Percentiles rank a stretch among this genome's conserved stretches.
These are phyloP conservation scores for Clarias fuscus DNA, from an alignment of 2,797 vertebrate genomes.

Conservation along the genomic window DNA sequence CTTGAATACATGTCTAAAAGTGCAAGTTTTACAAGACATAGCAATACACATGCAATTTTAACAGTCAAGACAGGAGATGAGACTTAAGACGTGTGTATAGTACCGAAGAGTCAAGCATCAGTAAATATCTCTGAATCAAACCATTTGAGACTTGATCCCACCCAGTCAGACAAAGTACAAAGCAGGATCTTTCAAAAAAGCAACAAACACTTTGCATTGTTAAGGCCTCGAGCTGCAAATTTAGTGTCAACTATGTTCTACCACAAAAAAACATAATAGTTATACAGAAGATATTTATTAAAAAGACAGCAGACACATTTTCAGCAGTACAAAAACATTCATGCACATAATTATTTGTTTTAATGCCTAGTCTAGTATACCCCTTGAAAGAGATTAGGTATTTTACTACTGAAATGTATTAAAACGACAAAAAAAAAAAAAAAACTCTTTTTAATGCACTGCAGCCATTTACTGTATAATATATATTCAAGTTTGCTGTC, in stretches of 20 bases:
- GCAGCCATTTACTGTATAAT: conserved; percentile 7
- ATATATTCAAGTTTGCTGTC: no score
- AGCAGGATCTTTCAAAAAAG: not conserved
- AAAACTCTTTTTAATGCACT: not conserved
- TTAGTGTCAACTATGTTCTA: conserved; percentile 20
- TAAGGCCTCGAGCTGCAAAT: conserved; percentile 44
- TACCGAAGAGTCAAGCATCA: not conserved
- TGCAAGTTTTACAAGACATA: conserved; percentile 9
- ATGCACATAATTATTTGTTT: conserved; percentile 15
- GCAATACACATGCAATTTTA: conserved; percentile 24
- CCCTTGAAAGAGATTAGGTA: not conserved
- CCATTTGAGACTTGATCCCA: conserved; percentile 9
- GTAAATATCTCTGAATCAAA: conserved; percentile 1
- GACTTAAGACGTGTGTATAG: not conserved
- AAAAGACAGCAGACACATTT: conserved; percentile 1
- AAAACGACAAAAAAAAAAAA: conserved; percentile 1
- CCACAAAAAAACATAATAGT: not conserved
- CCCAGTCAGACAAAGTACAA: conserved; percentile 18
- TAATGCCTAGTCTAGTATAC: not conserved
- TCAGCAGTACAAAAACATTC: conserved; percentile 10
- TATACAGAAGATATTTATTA: not conserved
- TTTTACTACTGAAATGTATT: conserved; percentile 32
- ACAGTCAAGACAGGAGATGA: conserved; percentile 5
- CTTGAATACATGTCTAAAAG: not conserved
- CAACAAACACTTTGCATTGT: conserved; percentile 24